phyloP scores from a whole-genome alignment of 2,113 vertebrate genomes.

The Oryzias woworae region DNA sequence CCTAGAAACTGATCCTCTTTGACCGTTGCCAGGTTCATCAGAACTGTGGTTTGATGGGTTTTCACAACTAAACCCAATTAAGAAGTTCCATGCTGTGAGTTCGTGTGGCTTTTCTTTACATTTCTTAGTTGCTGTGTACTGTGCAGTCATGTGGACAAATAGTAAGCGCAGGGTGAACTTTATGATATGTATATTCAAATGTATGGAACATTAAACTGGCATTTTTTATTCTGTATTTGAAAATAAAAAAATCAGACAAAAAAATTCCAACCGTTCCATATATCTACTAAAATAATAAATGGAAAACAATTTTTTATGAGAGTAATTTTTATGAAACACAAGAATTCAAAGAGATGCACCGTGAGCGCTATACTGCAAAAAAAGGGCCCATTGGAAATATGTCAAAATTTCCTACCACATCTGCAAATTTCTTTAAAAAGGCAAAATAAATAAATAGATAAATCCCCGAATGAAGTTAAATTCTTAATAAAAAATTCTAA shows the following conservation, averaged over 20 bases:
- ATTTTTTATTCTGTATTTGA: background rate
- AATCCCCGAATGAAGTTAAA: too few species aligned
- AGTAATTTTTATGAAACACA: too few species aligned
- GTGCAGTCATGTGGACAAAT: constrained; percentile 12
- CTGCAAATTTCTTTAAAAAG: too few species aligned
- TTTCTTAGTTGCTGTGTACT: background rate
- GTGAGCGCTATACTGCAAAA: too few species aligned
- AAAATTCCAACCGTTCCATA: background rate
- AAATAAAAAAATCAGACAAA: background rate
- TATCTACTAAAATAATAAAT: too few species aligned
- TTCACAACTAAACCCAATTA: constrained; percentile 56
- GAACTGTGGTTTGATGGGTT: constrained; percentile 24
- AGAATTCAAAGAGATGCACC: too few species aligned
- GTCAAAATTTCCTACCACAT: too few species aligned
- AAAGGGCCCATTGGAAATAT: too few species aligned
- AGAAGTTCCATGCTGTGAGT: constrained; percentile 38
- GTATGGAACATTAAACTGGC: background rate
- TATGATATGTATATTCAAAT: background rate
- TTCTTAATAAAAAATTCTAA: too few species aligned
- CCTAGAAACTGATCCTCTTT: constrained; percentile 10
- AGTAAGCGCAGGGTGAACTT: background rate
- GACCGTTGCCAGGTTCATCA: constrained; percentile 20
- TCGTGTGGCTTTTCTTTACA: constrained; percentile 32
- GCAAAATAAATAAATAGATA: too few species aligned
- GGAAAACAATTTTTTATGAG: too few species aligned